Conservation (phyloP, 2,888 invertebrate species). For the Euplexia lucipara region DNA sequence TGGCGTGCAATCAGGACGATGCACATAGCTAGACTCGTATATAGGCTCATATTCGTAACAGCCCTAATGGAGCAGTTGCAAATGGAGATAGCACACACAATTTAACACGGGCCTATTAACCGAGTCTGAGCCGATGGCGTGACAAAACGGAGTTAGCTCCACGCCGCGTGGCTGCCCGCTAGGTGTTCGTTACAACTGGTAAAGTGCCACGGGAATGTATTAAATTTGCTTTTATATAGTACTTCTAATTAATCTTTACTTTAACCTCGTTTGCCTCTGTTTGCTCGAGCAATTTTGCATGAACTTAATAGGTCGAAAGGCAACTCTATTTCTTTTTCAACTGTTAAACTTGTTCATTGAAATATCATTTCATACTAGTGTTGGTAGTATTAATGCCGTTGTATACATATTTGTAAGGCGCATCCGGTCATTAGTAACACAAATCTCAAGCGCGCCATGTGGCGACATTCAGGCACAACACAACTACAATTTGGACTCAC, state of each 20-base stretch:
- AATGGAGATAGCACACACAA: conserved; percentile 86
- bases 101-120: conserved; percentile 80
- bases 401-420: no score
- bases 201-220: conserved; percentile 74
- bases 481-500: no score
- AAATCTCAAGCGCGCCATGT: no score
- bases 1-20: conserved; percentile 61
- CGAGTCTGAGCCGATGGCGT: conserved; percentile 77
- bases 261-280: conserved; percentile 62
- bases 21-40: conserved; percentile 51
- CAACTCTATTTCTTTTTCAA: conserved; percentile 22
- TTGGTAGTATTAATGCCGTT: conserved; percentile 12
- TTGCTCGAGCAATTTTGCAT: conserved; percentile 49
- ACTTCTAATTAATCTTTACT: conserved; percentile 60
- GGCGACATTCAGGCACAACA: no score
- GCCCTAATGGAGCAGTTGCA: conserved; percentile 70
- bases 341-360: conserved; percentile 16
- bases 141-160: conserved; percentile 81
- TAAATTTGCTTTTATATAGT: conserved; percentile 70
- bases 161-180: conserved; percentile 70
- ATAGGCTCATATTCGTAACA: conserved; percentile 65
- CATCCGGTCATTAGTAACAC: no score
- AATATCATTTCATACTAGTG: conserved; percentile 14
- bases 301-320: conserved; percentile 32
- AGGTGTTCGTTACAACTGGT: conserved; percentile 81